Conservation (phyloP, 2,888 invertebrate genomes). For the Taenaris catops region DNA sequence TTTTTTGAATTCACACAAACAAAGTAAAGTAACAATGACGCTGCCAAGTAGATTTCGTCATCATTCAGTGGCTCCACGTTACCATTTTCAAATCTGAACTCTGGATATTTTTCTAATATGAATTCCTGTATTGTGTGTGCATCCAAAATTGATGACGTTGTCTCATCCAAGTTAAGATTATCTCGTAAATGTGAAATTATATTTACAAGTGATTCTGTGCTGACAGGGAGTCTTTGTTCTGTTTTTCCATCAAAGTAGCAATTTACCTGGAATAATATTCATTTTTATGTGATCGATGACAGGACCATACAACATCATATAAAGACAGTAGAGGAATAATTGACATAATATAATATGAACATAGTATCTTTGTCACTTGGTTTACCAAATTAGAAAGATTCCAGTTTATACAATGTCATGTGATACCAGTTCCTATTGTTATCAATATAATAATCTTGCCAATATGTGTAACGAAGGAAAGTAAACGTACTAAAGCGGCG, state of each 20-base stretch:
- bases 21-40: slow-evolving; percentile 74
- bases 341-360: too few relatives aligned
- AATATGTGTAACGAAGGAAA: too few relatives aligned
- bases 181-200: slow-evolving; percentile 60
- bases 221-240: slow-evolving; percentile 37
- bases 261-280: slow-evolving; percentile 49
- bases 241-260: slow-evolving; percentile 55
- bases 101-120: slow-evolving; percentile 68
- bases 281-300: too few relatives aligned
- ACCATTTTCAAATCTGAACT: slow-evolving; percentile 61
- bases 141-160: slow-evolving; percentile 57
- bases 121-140: slow-evolving; percentile 60
- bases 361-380: too few relatives aligned
- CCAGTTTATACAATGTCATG: too few relatives aligned
- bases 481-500: too few relatives aligned
- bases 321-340: not conserved
- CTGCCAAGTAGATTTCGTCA: slow-evolving; percentile 55
- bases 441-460: too few relatives aligned
- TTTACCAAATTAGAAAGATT: too few relatives aligned
- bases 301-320: not conserved
- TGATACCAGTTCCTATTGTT: too few relatives aligned
- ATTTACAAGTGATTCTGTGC: slow-evolving; percentile 44
- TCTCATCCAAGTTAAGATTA: slow-evolving; percentile 59
- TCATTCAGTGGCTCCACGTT: slow-evolving; percentile 40
- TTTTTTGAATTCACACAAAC: slow-evolving; percentile 76